Conservation (phyloP, 2,888 invertebrate genomes). For the Griposia aprilina region DNA sequence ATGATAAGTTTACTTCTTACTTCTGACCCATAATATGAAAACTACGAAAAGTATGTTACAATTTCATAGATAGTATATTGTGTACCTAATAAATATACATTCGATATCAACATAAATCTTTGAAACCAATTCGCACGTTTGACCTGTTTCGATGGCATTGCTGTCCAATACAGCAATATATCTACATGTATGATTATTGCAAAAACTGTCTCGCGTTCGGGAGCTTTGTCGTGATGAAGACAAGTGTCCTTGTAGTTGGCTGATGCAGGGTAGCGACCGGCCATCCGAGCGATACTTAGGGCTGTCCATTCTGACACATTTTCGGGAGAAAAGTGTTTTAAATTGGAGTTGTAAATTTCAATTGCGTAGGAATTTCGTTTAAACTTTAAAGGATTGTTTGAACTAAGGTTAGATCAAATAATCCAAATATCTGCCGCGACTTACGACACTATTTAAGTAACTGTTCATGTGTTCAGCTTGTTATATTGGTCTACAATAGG, state of each 20-base stretch:
- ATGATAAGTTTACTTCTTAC: neutral
- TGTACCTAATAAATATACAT: constrained; percentile 23
- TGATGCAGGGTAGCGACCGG: constrained; percentile 26
- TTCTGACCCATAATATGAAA: neutral
- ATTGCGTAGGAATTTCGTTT: neutral
- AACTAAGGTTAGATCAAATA: neutral
- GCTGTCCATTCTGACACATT: neutral
- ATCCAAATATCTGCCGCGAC: no score
- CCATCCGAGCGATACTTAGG: neutral
- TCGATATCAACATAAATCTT: constrained; percentile 13
- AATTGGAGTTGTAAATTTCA: neutral
- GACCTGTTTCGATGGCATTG: constrained; percentile 20
- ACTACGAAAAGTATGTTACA: neutral
- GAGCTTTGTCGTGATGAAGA: constrained; percentile 37
- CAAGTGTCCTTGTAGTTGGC: constrained; percentile 20
- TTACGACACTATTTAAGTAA: neutral
- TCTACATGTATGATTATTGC: constrained; percentile 15
- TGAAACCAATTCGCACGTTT: constrained; percentile 25
- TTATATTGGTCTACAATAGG: neutral
- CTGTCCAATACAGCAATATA: neutral
- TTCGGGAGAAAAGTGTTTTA: neutral
- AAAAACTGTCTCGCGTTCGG: constrained; percentile 22
- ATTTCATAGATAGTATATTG: neutral
- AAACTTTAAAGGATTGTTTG: no score
- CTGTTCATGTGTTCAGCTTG: neutral